Conservation (phyloP, 2,888 invertebrate genomes). For the Dryadula phaetusa region DNA sequence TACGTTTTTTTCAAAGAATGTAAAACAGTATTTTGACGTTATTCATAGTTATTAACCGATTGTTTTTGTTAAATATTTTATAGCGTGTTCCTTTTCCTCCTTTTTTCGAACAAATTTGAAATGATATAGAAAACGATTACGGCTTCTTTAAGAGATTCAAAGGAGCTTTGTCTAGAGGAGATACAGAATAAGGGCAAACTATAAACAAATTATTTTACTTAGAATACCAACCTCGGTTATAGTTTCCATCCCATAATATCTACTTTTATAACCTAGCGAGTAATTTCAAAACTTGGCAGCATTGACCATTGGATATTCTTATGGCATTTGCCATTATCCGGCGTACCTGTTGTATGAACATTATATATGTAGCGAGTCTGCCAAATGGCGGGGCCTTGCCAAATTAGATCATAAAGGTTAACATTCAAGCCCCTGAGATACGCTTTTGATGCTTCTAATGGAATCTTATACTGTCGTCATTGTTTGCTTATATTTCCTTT, state of each 20-base stretch:
- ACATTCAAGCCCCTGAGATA: conserved; percentile 58
- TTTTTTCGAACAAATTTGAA: too few species aligned
- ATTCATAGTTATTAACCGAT: too few species aligned
- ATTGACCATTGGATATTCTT: conserved; percentile 39
- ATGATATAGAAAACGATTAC: too few species aligned
- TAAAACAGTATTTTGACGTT: too few species aligned
- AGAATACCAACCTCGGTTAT: background rate
- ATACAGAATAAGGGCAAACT: too few species aligned
- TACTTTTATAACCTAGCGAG: conserved; percentile 1
- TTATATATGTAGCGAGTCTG: conserved; percentile 57
- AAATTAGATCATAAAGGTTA: conserved; percentile 79
- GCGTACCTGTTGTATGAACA: conserved; percentile 65
- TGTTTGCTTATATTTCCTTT: conserved; percentile 31
- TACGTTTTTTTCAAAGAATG: too few species aligned
- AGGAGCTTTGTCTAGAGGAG: too few species aligned
- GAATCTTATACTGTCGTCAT: conserved; percentile 44
- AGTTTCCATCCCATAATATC: conserved; percentile 16
- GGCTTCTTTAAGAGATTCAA: too few species aligned
- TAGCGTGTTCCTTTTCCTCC: too few species aligned
- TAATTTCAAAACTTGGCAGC: conserved; percentile 47
- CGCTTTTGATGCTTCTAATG: conserved; percentile 48
- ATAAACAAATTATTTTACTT: too few species aligned
- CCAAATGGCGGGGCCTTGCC: conserved; percentile 71
- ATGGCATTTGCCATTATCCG: conserved; percentile 42
- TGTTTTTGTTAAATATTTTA: too few species aligned